Base-by-base conservation (phyloP, 2,888 invertebrate species). In the Agapetus fuscipes region DNA sequence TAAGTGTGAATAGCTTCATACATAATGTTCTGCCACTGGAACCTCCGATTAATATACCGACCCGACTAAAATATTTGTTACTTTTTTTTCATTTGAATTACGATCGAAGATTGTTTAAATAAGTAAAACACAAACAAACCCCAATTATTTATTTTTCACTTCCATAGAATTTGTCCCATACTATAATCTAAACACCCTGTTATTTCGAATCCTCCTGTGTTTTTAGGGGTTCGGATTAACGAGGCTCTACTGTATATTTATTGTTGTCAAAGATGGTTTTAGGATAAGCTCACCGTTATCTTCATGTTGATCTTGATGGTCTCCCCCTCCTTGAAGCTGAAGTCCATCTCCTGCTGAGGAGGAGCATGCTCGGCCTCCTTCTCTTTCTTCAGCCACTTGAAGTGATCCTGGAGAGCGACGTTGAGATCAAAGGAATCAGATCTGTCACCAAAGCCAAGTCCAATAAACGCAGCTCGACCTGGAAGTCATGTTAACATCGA, bases 241-340 rank as follows among this genome's bases (percentile, higher is more conserved):
- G n/a, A n/a, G n/a, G n/a, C 20, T 6, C 4, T 20, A 20, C 9
- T 20, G 9, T 20, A 20, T 9, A 4, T 20, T 20, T 20, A 20
- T 20, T 20, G 20, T 6, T 20, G 9, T 20, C 20, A 20, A 20
- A 9, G 5, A 20, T 20, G 9, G 5, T 20, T 20, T 6, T 6
- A 20, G 20, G 20, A 6, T 20, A 6, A 20, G 55, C 69, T 62
- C 71, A 90, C 90, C 48, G 90, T 88, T 49, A 93, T 91, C 67
- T 91, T 89, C 86, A 98, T 91, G 59, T 96, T 98, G 45, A 98
- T 95, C 70, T 94, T 97, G 50, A 99, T 98, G 1, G 97, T 99
- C 71, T 99, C 94, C 13, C 98, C 98, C 57, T 97, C 97, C 59
- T 99, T 99, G 60, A 99, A 97, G 33, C 95, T 87, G 37, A 98